These are phyloP conservation scores for Cacoxenus indagator DNA, from an alignment of 2,888 invertebrate genomes.

Conservation along the genomic window DNA sequence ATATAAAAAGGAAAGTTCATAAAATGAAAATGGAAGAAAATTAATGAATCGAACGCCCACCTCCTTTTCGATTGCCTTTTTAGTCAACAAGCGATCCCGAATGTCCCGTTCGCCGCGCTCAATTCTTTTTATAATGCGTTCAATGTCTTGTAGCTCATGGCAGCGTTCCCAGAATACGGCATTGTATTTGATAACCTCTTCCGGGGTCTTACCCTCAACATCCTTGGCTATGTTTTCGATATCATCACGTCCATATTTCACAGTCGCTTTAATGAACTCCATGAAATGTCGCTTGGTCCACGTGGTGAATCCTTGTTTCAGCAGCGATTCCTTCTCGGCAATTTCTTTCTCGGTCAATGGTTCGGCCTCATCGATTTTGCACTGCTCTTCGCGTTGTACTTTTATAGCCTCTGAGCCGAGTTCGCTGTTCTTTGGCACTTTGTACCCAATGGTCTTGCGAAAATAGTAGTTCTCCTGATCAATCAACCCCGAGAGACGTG, in stretches of 20 bases:
- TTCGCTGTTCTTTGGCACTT: constrained; percentile 95
- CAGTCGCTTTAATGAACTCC: constrained; percentile 98
- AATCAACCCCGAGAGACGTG: constrained; percentile 94
- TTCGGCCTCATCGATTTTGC: constrained; percentile 96
- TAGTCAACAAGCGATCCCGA: constrained; percentile 85
- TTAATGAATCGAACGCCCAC: constrained; percentile 47
- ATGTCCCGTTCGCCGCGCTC: constrained; percentile 98
- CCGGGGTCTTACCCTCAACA: constrained; percentile 95
- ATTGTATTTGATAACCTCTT: constrained; percentile 97
- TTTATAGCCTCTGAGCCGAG: constrained; percentile 93
- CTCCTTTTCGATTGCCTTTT: constrained; percentile 77
- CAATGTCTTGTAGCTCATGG: constrained; percentile 96
- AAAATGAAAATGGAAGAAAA: neutral
- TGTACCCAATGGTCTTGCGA: constrained; percentile 93
- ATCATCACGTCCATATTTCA: constrained; percentile 98
- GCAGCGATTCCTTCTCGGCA: constrained; percentile 89
- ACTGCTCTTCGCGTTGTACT: constrained; percentile 95
- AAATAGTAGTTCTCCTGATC: constrained; percentile 99
- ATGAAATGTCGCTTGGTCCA: constrained; percentile 99
- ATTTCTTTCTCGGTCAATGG: constrained; percentile 91
- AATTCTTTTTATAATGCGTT: constrained; percentile 93
- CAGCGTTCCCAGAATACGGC: constrained; percentile 99
- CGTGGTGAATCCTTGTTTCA: constrained; percentile 95
- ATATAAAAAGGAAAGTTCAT: neutral
- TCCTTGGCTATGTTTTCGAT: constrained; percentile 97